Conservation (phyloP, 1,140 invertebrate genomes). For the Camponotus vicinus region DNA sequence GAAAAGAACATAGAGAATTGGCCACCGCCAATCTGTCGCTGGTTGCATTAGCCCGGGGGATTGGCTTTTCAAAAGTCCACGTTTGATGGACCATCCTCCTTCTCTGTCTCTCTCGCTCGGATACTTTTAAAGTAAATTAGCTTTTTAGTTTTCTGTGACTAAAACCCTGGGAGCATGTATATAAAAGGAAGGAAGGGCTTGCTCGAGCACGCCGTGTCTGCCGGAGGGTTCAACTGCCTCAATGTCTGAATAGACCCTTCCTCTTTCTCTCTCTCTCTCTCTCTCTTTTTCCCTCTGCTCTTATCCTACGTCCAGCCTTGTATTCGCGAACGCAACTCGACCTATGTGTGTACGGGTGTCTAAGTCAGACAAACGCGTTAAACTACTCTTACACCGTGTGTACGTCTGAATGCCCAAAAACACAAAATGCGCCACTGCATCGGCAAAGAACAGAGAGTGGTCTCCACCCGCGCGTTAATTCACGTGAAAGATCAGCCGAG, state of each 20-base stretch:
- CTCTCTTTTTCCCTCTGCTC: constrained; percentile 14
- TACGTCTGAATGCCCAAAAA: constrained; percentile 83
- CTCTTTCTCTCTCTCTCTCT: constrained; percentile 29
- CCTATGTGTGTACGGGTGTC: constrained; percentile 42
- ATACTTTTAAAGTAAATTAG: constrained; percentile 87
- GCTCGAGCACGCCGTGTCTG: constrained; percentile 60
- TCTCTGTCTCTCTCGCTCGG: constrained; percentile 58
- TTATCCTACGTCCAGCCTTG: constrained; percentile 7
- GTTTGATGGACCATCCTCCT: constrained; percentile 81
- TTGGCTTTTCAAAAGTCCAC: constrained; percentile 80
- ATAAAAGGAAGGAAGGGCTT: constrained; percentile 81
- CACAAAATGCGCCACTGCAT: constrained; percentile 79
- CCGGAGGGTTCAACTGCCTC: constrained; percentile 80
- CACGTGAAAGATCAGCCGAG: constrained; percentile 65
- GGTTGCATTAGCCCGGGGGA: constrained; percentile 83
- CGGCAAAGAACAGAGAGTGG: constrained; percentile 29
- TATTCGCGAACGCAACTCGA: constrained; percentile 3
- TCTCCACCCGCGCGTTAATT: constrained; percentile 59
- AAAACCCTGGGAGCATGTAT: constrained; percentile 79
- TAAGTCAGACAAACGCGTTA: constrained; percentile 32
- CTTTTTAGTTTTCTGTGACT: constrained; percentile 86
- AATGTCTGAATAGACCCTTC: constrained; percentile 78
- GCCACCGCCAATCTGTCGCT: constrained; percentile 85
- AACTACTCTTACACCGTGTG: constrained; percentile 10
- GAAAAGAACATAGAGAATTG: constrained; percentile 68